These are phyloP conservation scores for Mormyrus lacerda DNA, from an alignment of 2,113 vertebrate genomes.

Conservation along the genomic window DNA sequence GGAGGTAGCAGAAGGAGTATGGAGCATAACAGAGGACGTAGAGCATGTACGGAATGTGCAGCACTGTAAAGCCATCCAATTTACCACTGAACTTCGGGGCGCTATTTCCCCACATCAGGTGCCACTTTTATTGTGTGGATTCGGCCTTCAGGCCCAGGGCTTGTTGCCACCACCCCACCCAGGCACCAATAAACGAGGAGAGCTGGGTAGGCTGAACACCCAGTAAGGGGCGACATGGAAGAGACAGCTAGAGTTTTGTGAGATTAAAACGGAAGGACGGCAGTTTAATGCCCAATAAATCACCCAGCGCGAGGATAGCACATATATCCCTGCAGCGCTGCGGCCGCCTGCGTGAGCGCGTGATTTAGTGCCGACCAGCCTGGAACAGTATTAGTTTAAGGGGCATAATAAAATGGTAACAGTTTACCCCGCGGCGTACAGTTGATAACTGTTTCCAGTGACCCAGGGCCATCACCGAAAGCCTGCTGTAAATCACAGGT, in stretches of 20 bases:
- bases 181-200: slow-evolving; percentile 44
- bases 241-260: slow-evolving; percentile 49
- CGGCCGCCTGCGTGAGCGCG: slow-evolving; percentile 38
- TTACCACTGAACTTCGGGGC: no score
- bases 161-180: neutral
- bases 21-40: no score
- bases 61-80: no score
- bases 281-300: slow-evolving; percentile 49
- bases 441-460: slow-evolving; percentile 6
- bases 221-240: slow-evolving; percentile 43
- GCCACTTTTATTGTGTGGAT: neutral
- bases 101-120: no score
- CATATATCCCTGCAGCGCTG: slow-evolving; percentile 33
- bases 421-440: slow-evolving; percentile 25
- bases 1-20: no score
- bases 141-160: neutral
- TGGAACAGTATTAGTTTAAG: slow-evolving; percentile 43
- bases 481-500: slow-evolving; percentile 44
- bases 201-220: slow-evolving; percentile 45
- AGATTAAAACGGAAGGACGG: slow-evolving; percentile 45
- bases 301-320: slow-evolving; percentile 29
- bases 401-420: slow-evolving; percentile 38
- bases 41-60: no score
- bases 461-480: slow-evolving; percentile 21
- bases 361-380: slow-evolving; percentile 51